These are phyloP conservation scores for Cnemophilus loriae DNA, from an alignment of 2,113 vertebrate genomes.

Conservation along the genomic window DNA sequence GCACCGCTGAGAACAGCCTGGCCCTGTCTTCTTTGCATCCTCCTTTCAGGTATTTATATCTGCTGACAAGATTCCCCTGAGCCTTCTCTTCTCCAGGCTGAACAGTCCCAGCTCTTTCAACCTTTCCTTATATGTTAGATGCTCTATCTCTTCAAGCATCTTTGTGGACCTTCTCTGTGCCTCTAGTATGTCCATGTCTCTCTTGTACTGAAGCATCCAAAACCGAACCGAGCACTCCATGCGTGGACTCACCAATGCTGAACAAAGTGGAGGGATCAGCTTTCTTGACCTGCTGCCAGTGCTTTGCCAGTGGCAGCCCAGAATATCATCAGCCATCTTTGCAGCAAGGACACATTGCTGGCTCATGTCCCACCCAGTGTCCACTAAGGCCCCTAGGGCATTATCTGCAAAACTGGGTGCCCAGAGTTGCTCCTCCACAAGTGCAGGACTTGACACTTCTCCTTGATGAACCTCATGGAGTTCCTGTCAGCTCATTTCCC, in stretches of 20 bases:
- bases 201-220: neutral
- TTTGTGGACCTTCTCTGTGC: neutral
- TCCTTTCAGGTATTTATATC: neutral
- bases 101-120: neutral
- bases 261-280: neutral
- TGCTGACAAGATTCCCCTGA: neutral
- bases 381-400: rapidly evolving
- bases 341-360: neutral
- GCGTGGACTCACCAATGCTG: neutral
- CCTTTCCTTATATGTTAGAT: neutral
- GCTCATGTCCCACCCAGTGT: too few relatives aligned
- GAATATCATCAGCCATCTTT: neutral
- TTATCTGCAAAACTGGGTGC: neutral
- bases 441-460: neutral
- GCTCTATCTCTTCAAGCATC: neutral
- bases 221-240: neutral
- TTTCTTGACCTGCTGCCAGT: neutral
- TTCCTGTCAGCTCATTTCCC: neutral
- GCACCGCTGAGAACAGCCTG: neutral
- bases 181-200: neutral
- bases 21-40: neutral
- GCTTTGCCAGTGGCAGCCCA: neutral
- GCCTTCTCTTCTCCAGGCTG: neutral
- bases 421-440: neutral
- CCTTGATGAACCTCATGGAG: neutral